Base-by-base conservation (phyloP, 2,113 vertebrate species). In the Petroica traversi region DNA sequence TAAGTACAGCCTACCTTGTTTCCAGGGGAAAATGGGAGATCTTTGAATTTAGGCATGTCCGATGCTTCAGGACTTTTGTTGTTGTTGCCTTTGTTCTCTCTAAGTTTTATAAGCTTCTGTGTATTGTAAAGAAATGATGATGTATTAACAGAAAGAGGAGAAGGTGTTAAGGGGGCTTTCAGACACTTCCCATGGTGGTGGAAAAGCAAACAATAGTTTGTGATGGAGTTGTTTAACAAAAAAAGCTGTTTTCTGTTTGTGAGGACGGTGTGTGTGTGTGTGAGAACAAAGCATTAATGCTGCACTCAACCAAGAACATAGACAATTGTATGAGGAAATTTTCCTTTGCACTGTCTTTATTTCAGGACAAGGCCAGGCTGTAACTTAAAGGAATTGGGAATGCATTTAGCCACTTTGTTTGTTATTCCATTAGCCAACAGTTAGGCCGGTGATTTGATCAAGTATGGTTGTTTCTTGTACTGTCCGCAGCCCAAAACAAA, bases 381-480 rank as follows among this genome's bases (percentile, higher is more conserved):
- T 95, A 77, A 90, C 73, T 94, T 93, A 85, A 89, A 96, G 94
- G 85, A 94, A 73, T 77, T 95, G 90, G 90, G 92, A 88, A 90
- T 93, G 82, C 92, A 48, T 94, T 79, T 95, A 93, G 82, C 75
- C 88, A 67, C 51, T 95, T 94, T 83, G 57, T 92, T 94, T 91
- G 86, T 86, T 90, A 62, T 86, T 95, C 95, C 94, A 46, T 93
- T 96, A 95, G 71, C 85, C 90, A 90, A 85, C 69, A 63, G 92
- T 91, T 92, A 93, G 93, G 93, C 82, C n/a, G 58, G 90, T 96
- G 94, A 96, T 97, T 97, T 95, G 91, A 89, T 96, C 85, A 88
- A 94, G 92, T 95, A 79, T 96, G 94, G 88, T 92, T 92, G 76
- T 96, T 95, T 95, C 94, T 97, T 95, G 82, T 95, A 95, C 88